Evolutionary conservation across 2,797 vertebrate genomes (phyloP), one percentile per base, ranked within the genome.

Genomic region (Australoheros facetus): DNA sequence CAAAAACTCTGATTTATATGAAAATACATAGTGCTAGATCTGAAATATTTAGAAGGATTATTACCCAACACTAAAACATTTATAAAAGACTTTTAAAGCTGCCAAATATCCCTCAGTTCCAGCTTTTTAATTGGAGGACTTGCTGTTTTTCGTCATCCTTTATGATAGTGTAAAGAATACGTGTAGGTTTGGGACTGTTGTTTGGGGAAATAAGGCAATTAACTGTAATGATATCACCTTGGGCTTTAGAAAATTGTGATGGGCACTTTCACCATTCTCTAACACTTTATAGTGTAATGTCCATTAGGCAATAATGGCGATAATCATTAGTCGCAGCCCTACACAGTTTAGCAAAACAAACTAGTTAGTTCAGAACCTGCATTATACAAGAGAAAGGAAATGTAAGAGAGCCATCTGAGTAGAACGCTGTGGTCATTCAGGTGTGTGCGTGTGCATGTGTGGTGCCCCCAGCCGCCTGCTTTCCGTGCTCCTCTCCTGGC

Each of bases 401-500:
- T 1, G n/a, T n/a, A 57, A 19, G 23, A 60, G 42, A 80, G 34
- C 14, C 34, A 34, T 39, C 23, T 42, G 56, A 62, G 72, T 11
- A 6, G 19, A 12, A 19, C 28, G 75, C 78, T 7, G 57, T 42
- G 71, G 64, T 73, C 75, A 73, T 89, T 82, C 64, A 55, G 55
- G 55, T 69, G 8, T 30, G 45, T 48, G 73, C 39, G 60, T 59
- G 56, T 16, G 78, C 21, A 32, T 3, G 55, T 4, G 48, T 2
- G 3, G 16, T 3, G 66, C 69, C 77, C 71, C 77, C 26, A 21
- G 74, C 69, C 16, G n/a, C 73, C 23, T 54, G 57, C 80, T 78
- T 84, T 76, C 4, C n/a, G 17, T 48, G 76, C 86, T 17, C 75
- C 71, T 80, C 86, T 80, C 75, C 54, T 9, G 85, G 78, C 84